Evolutionary conservation across 2,113 vertebrate species (phyloP), one percentile per base, ranked within the genome.

Genomic region (Euleptes europaea): DNA sequence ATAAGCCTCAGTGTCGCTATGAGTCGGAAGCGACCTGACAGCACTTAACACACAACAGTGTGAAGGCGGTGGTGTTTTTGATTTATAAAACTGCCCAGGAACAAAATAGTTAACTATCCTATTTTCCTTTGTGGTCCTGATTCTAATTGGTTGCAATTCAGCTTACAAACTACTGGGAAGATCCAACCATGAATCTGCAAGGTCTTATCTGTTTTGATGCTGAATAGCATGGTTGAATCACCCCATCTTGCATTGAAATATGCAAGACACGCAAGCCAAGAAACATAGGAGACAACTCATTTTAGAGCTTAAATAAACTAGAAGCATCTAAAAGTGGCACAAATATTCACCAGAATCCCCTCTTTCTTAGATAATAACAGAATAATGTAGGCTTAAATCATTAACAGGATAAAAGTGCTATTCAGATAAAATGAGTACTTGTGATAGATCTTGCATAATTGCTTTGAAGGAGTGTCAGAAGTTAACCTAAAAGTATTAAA

Each of bases 351-450:
- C 86, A 88, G 84, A 76, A 67, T 33, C 21, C 28, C 23, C 1
- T 28, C 3, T 91, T 87, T 92, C 85, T 89, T 91, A 81, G 74
- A 82, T 82, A 69, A 86, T 17, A 31, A 86, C 15, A 26, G 88
- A 93, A 92, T 76, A 51, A 84, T 88, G 89, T 69, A 26, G 40
- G 85, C 86, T 90, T 85, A 71, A 88, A 93, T 89, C 82, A 93
- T 79, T 92, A 84, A 84, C 88, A 91, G 85, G 88, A 90, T 90
- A 90, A 93, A 93, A 94, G 88, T 90, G 91, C 90, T 92, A 94
- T 90, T 70, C 83, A 94, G 93, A 95, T 95, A 94, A 95, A 93
- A 94, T 94, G 94, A 91, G 90, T 89, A 87, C 91, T 93, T 94
- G 84, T 78, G 91, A 93, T 90, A 94, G 89, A 93, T 92, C 91